These are phyloP conservation scores for Corythornis cristatus DNA, from an alignment of 2,113 vertebrate species.

Conservation along the genomic window DNA sequence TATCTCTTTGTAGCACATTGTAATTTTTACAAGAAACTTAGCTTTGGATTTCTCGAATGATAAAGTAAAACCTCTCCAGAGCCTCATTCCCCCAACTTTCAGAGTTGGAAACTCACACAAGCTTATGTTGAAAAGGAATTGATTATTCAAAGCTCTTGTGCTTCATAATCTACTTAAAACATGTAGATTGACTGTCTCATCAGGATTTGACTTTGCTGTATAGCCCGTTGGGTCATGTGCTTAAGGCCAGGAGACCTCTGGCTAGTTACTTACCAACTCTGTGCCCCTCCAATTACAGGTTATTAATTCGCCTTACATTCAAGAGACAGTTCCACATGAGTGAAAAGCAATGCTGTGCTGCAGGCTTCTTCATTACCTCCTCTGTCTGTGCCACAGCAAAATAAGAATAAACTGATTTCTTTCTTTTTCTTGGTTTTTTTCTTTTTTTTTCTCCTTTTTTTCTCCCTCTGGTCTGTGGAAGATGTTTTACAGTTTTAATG, in stretches of 20 bases:
- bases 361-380: conserved; percentile 44
- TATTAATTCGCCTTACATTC: conserved; percentile 58
- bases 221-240: conserved; percentile 5
- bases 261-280: background rate
- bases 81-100: conserved; percentile 39
- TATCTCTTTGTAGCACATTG: conserved; percentile 12
- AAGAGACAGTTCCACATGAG: conserved; percentile 55
- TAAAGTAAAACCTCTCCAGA: conserved; percentile 58
- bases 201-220: conserved; percentile 37
- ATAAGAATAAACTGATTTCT: conserved; percentile 35
- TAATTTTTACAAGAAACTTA: conserved; percentile 49
- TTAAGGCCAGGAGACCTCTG: conserved; percentile 54
- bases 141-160: conserved; percentile 57
- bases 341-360: conserved; percentile 2
- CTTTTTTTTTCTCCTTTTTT: no score
- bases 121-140: conserved; percentile 61
- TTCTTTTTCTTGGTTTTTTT: background rate
- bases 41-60: conserved; percentile 47
- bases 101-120: conserved; percentile 38
- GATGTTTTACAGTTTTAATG: conserved; percentile 62
- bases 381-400: conserved; percentile 23
- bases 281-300: conserved; percentile 56
- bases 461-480: conserved; percentile 10
- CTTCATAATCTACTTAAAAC: conserved; percentile 68
- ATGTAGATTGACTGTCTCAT: conserved; percentile 54